Conservation (phyloP, 2,797 vertebrate species). For the Decapterus maruadsi region DNA sequence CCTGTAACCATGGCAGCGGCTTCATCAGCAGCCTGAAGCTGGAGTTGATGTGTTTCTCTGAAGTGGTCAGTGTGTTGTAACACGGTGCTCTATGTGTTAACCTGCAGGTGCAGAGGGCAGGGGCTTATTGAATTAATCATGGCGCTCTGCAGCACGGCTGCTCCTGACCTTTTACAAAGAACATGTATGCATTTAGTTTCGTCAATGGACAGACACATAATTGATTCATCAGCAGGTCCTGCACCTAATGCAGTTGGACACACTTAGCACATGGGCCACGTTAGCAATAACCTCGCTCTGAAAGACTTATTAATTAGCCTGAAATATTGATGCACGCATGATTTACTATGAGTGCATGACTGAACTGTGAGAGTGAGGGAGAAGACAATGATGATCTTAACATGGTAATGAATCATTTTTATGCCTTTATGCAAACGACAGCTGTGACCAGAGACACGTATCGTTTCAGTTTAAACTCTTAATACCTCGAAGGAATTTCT, state of each 20-base stretch:
- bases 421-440: too few species aligned
- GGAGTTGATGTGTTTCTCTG: slow-evolving; percentile 14
- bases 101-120: slow-evolving; percentile 49
- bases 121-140: slow-evolving; percentile 75
- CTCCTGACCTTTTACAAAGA: slow-evolving; percentile 81
- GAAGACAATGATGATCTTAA: slow-evolving; percentile 24
- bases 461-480: too few species aligned
- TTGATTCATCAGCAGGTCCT: slow-evolving; percentile 80
- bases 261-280: slow-evolving; percentile 61
- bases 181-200: slow-evolving; percentile 66
- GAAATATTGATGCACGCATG: slow-evolving; percentile 72
- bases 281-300: slow-evolving; percentile 65
- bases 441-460: too few species aligned
- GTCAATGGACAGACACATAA: slow-evolving; percentile 59
- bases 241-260: slow-evolving; percentile 74
- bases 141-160: slow-evolving; percentile 40
- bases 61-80: slow-evolving; percentile 29
- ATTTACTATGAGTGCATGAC: slow-evolving; percentile 60
- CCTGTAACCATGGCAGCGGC: slow-evolving; percentile 30
- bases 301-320: slow-evolving; percentile 79
- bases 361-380: slow-evolving; percentile 41
- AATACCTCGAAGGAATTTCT: too few species aligned
- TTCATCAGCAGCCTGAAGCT: slow-evolving; percentile 5
- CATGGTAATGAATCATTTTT: slow-evolving; percentile 25
- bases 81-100: slow-evolving; percentile 47